phyloP scores from a whole-genome alignment of 2,797 vertebrate species.

The Distichodus sexfasciatus region DNA sequence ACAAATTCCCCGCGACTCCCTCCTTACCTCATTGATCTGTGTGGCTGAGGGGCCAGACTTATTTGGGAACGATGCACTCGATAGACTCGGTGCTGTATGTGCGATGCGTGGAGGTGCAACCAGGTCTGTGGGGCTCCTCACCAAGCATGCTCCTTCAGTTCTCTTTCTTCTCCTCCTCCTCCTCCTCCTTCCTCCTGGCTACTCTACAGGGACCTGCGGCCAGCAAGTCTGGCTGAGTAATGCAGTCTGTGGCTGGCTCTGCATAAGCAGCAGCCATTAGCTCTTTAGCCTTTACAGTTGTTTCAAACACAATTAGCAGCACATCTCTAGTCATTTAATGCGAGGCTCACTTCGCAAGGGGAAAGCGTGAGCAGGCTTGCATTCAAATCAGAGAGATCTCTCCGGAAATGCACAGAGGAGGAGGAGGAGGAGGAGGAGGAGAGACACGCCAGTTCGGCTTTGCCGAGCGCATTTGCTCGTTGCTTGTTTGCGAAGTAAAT shows the following conservation, averaged over 20 bases:
- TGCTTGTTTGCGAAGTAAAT: background rate
- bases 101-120: background rate
- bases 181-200: too few species aligned
- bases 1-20: slow-evolving; percentile 42
- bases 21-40: slow-evolving; percentile 39
- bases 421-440: too few species aligned
- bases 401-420: background rate
- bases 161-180: background rate
- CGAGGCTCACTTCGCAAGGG: slow-evolving; percentile 6
- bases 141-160: slow-evolving; percentile 8
- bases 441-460: background rate
- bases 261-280: slow-evolving; percentile 38
- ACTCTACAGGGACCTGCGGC: slow-evolving; percentile 23
- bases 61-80: slow-evolving; percentile 28
- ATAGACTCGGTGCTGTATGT: slow-evolving; percentile 18
- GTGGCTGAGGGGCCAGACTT: slow-evolving; percentile 22
- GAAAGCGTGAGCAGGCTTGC: slow-evolving; percentile 1
- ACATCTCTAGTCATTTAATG: slow-evolving; percentile 28
- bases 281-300: slow-evolving; percentile 25
- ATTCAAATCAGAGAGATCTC: slow-evolving; percentile 6
- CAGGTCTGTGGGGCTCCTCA: slow-evolving; percentile 13
- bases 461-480: too few species aligned
- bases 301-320: slow-evolving; percentile 42
- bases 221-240: slow-evolving; percentile 22
- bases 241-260: slow-evolving; percentile 19